phyloP scores from a whole-genome alignment of 2,797 vertebrate species.

The Lutjanus campechanus region DNA sequence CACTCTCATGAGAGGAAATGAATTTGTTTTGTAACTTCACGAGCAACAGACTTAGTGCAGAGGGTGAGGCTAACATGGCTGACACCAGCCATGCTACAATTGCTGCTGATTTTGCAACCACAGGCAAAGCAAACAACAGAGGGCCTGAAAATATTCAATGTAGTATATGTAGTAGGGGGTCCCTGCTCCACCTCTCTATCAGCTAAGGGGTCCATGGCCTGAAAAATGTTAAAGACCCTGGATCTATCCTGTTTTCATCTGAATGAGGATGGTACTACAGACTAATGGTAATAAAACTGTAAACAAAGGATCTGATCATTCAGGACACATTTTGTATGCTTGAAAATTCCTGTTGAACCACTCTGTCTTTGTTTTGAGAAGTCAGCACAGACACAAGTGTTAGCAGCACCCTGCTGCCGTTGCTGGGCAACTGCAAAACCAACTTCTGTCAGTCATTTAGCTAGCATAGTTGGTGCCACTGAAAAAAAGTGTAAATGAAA shows the following conservation, averaged over 20 bases:
- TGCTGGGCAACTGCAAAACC: constrained; percentile 64
- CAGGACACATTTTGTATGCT: neutral
- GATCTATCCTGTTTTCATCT: neutral
- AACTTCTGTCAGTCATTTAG: constrained; percentile 56
- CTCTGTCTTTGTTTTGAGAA: constrained; percentile 44
- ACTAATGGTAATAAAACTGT: neutral
- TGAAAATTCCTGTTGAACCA: constrained; percentile 13
- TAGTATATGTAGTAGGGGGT: too few relatives aligned
- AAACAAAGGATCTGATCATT: neutral
- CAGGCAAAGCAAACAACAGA: too few relatives aligned
- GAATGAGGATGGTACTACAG: neutral
- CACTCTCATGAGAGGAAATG: too few relatives aligned
- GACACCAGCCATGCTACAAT: too few relatives aligned
- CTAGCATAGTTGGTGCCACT: neutral
- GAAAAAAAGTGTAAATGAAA: neutral
- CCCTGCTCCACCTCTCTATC: too few relatives aligned
- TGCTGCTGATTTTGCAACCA: too few relatives aligned
- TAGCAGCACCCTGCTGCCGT: constrained; percentile 36
- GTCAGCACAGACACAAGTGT: constrained; percentile 15
- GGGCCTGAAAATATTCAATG: too few relatives aligned
- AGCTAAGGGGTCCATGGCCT: too few relatives aligned
- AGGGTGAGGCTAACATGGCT: too few relatives aligned
- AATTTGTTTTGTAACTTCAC: too few relatives aligned
- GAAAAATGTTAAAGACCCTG: too few relatives aligned
- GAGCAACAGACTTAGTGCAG: too few relatives aligned